These are phyloP conservation scores for Desmodus rotundus DNA, from an alignment of 2,113 vertebrate genomes.

Conservation along the genomic window DNA sequence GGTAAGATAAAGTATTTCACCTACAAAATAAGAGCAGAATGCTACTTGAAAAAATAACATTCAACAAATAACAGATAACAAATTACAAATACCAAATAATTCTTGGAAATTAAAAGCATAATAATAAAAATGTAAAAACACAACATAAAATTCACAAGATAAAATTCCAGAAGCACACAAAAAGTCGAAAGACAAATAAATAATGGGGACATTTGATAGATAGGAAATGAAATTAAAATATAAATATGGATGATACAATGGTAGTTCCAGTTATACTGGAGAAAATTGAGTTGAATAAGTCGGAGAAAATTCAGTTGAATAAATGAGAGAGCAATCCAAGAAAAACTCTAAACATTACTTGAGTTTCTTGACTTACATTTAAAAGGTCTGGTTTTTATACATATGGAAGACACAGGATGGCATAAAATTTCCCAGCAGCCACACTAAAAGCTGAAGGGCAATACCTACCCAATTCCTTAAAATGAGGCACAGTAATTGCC, in stretches of 20 bases:
- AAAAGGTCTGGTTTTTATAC: not conserved
- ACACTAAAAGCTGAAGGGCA: not conserved
- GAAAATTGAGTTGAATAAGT: not conserved
- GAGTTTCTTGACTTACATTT: not conserved
- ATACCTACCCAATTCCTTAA: not conserved
- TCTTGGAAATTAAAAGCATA: not conserved
- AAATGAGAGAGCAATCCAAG: not conserved
- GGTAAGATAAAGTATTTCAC: not conserved
- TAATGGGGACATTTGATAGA: not conserved
- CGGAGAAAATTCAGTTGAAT: not conserved
- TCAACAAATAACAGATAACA: not conserved
- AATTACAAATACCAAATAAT: no score
- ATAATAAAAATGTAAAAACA: not conserved
- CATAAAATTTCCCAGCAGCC: not conserved
- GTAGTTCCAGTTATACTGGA: not conserved
- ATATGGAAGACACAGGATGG: not conserved
- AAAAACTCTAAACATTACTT: not conserved
- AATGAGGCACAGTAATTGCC: not conserved
- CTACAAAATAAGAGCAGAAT: not conserved
- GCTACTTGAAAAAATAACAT: not conserved
- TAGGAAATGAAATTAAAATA: not conserved
- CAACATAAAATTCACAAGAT: not conserved
- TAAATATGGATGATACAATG: not conserved
- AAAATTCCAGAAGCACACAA: not conserved
- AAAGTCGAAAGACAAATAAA: not conserved